Evolutionary conservation across 2,113 vertebrate genomes (phyloP), one percentile per base, ranked within the genome.

Genomic region (Cepphus grylle): DNA sequence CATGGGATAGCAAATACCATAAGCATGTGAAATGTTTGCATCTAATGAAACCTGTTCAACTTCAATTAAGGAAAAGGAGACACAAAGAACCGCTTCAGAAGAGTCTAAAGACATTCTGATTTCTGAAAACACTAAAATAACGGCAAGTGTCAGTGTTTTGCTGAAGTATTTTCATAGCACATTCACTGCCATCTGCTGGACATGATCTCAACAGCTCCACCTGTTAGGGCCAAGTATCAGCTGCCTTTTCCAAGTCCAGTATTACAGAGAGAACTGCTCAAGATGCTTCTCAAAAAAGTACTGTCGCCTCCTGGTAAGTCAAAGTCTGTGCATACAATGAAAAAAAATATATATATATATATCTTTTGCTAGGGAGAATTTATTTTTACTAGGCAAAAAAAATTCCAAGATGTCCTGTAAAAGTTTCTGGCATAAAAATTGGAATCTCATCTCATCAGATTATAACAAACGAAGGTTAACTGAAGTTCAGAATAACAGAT

Each of bases 121-220:
- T 74, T 72, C 84, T 40, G 42, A 45, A 91, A 85, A 29, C 15
- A 79, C 8, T n/a, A 66, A 72, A 58, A 26, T 15, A 70, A 22
- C 42, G 80, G 38, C 20, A 67, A 52, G 15, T 12, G 13, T 23
- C 27, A 9, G 6, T 3, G 9, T 8, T 71, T 56, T 26, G 26
- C 45, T 36, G 45, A 42, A 8, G 29, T 23, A 22, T 95, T 97
- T 96, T 71, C 45, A 13, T 6, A 95, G 72, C 81, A 71, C 73
- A 47, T 93, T 96, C 80, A 94, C 91, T 94, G 97, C 97, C 97
- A 98, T 81, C 98, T 98, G 55, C 94, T 97, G 97, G 97, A 40
- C 15, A 36, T 8, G 32, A 23, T 30, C 38, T 50, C 76, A 79
- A 53, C 47, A 78, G 52, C 43, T 25, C 45, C 71, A 45, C 5